Percentiles rank a stretch among this genome's conserved stretches.
Conservation (phyloP, 1,140 invertebrate species). For the Drosophila repletoides region DNA sequence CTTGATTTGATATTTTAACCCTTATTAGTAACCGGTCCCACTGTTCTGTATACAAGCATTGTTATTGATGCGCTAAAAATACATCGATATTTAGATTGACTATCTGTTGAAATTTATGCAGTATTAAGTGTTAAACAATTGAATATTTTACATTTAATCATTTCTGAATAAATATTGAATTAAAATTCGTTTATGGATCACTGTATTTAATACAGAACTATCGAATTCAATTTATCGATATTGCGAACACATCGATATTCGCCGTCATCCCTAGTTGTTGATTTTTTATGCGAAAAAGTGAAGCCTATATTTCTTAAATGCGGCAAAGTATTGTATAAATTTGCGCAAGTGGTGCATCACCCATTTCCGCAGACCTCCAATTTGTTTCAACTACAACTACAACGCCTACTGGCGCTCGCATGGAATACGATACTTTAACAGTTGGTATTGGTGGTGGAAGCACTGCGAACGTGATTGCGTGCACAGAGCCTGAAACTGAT, state of each 20-base stretch:
- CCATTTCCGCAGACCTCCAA: not conserved
- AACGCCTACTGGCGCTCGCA: slow-evolving; percentile 12
- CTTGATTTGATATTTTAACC: not conserved
- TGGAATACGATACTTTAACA: slow-evolving; percentile 60
- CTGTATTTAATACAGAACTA: not conserved
- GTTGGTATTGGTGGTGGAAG: slow-evolving; percentile 45
- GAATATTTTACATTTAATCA: not conserved
- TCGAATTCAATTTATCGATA: slow-evolving; percentile 4
- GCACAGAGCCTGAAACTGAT: slow-evolving; percentile 39
- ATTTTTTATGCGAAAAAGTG: slow-evolving; percentile 66
- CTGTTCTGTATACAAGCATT: slow-evolving; percentile 42
- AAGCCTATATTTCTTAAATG: slow-evolving; percentile 15
- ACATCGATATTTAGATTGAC: slow-evolving; percentile 3
- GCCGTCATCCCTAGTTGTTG: slow-evolving; percentile 57
- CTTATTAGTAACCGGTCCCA: not conserved
- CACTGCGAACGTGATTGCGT: slow-evolving; percentile 25
- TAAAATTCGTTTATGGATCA: not conserved
- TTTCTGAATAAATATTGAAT: too few relatives aligned
- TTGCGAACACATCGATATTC: slow-evolving; percentile 6
- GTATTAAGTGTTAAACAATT: too few relatives aligned
- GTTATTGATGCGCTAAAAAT: not conserved
- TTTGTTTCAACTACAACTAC: not conserved
- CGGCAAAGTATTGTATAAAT: slow-evolving; percentile 23
- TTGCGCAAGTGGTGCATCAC: not conserved
- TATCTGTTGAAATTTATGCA: not conserved